Evolutionary conservation across 1,140 invertebrate species (phyloP).

Genomic region (Microvelia longipes): DNA sequence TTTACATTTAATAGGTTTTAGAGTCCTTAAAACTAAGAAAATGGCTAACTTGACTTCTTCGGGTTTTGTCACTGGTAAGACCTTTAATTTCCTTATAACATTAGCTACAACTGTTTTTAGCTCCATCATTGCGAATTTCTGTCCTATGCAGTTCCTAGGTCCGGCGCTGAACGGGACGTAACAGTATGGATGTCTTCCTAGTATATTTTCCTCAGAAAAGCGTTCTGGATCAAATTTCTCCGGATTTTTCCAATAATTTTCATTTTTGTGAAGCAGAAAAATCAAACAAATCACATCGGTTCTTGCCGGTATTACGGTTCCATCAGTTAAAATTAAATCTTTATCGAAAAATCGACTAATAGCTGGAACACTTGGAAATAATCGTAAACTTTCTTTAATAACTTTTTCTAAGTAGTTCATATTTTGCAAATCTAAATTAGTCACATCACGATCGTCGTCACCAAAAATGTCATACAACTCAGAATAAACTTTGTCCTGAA

Average conservation of each 20-base stretch:
- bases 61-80: neutral
- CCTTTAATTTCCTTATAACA: neutral
- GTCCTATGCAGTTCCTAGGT: constrained; percentile 38
- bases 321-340: constrained; percentile 27
- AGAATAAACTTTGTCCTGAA: constrained; percentile 4
- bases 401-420: constrained; percentile 45
- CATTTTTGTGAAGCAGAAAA: constrained; percentile 31
- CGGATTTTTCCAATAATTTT: constrained; percentile 37
- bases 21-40: neutral
- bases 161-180: constrained; percentile 50
- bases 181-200: constrained; percentile 31
- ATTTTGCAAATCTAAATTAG: constrained; percentile 33
- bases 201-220: constrained; percentile 40
- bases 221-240: constrained; percentile 48
- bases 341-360: constrained; percentile 37
- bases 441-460: constrained; percentile 22
- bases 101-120: constrained; percentile 3
- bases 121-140: constrained; percentile 10
- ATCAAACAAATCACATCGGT: neutral
- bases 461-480: constrained; percentile 29
- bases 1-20: constrained; percentile 19
- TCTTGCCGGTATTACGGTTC: neutral
- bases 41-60: neutral
- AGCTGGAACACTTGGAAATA: constrained; percentile 46
- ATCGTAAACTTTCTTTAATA: constrained; percentile 42